Percentiles rank a stretch among this genome's conserved stretches.
These are phyloP conservation scores for Corvus cornix DNA, from an alignment of 2,113 vertebrate genomes.

Conservation along the genomic window DNA sequence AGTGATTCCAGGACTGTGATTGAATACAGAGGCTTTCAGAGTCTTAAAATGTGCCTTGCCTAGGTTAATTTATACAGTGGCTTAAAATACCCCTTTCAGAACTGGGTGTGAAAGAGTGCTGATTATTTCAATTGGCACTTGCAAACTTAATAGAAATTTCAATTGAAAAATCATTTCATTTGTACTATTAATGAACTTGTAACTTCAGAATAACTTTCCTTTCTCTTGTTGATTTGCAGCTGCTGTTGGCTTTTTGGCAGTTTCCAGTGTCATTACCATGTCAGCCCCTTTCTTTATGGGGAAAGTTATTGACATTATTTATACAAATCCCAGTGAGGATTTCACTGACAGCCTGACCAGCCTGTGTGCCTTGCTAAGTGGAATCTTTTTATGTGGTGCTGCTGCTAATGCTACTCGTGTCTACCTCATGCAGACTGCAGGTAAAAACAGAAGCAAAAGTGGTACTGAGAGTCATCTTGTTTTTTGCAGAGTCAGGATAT, in stretches of 20 bases:
- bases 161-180: not conserved
- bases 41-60: not conserved
- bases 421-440: conserved; percentile 96
- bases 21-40: not conserved
- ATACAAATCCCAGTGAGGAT: conserved; percentile 76
- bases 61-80: not conserved
- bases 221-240: conserved; percentile 71
- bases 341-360: conserved; percentile 77
- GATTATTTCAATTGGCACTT: not conserved
- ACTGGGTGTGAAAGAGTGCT: not conserved
- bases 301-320: conserved; percentile 92
- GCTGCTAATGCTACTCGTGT: conserved; percentile 89
- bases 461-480: not conserved
- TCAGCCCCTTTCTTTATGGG: conserved; percentile 95
- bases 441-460: conserved; percentile 66
- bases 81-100: not conserved
- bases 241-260: conserved; percentile 87
- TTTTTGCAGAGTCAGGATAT: not conserved
- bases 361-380: conserved; percentile 83
- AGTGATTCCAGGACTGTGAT: not conserved
- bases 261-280: conserved; percentile 96
- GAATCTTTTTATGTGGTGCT: conserved; percentile 89
- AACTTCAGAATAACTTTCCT: not conserved
- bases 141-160: not conserved
- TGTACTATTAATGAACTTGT: not conserved